A percentile compares a stretch with the other conserved stretches of the same genome.
Evolutionary conservation across 2,113 vertebrate genomes (phyloP).

Genomic region (Copsychus sechellarum): DNA sequence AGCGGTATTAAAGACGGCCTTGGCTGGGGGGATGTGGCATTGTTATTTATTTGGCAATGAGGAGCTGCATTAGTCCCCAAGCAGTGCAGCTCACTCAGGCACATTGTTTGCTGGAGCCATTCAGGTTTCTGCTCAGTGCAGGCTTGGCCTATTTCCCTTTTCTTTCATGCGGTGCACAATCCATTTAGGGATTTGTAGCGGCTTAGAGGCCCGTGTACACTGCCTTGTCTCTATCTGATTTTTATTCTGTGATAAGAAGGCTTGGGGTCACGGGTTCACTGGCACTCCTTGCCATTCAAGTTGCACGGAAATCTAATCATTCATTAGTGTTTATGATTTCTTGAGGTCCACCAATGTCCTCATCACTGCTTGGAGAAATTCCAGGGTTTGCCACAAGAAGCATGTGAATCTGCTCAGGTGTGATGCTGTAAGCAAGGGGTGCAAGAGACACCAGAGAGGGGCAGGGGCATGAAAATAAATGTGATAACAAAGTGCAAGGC

Average conservation of each 20-base stretch:
- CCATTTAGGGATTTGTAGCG: conserved; percentile 68
- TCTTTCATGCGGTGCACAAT: conserved; percentile 43
- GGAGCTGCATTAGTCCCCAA: not conserved
- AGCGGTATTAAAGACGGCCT: not conserved
- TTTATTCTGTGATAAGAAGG: conserved; percentile 55
- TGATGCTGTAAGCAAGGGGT: not conserved
- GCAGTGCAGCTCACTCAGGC: not conserved
- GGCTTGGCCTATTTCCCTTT: conserved; percentile 60
- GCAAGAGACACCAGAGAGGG: not conserved
- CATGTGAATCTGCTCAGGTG: not conserved
- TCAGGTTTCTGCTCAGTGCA: conserved; percentile 3
- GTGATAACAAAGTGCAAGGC: not conserved
- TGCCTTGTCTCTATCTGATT: conserved; percentile 54
- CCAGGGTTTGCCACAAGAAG: not conserved
- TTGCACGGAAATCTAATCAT: not conserved
- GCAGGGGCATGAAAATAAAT: not conserved
- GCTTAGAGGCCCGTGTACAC: conserved; percentile 53
- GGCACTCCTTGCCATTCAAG: not conserved
- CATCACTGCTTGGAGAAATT: not conserved
- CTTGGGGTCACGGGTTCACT: conserved; percentile 2
- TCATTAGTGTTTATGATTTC: not conserved
- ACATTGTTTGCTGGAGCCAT: conserved; percentile 32
- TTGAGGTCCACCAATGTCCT: not conserved
- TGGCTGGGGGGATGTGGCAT: not conserved
- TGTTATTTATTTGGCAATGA: not conserved